These are phyloP conservation scores for Aspidoscelis tigris DNA, from an alignment of 2,113 vertebrate genomes.

Conservation along the genomic window DNA sequence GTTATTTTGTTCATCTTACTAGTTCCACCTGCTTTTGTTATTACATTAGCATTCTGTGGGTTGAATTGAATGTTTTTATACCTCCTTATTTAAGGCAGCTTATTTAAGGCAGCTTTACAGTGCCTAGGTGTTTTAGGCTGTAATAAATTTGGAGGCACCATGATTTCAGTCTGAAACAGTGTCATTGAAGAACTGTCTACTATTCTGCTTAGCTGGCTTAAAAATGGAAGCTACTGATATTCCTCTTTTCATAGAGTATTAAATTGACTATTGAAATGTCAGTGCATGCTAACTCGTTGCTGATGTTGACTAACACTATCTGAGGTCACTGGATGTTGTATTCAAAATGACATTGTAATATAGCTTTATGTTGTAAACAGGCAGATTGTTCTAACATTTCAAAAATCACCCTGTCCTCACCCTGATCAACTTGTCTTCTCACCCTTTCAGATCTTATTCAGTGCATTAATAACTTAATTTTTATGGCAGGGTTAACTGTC, in stretches of 20 bases:
- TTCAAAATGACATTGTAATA: constrained; percentile 4
- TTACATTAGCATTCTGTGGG: neutral
- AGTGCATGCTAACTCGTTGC: neutral
- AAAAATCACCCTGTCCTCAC: neutral
- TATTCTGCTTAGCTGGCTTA: neutral
- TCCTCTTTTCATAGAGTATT: neutral
- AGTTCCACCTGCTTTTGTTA: neutral
- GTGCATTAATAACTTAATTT: neutral
- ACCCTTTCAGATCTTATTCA: neutral
- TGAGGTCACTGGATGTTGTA: neutral
- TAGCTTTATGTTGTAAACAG: neutral
- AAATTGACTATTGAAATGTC: neutral
- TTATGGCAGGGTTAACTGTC: neutral
- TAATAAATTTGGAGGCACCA: neutral
- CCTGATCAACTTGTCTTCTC: neutral
- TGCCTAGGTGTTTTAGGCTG: neutral
- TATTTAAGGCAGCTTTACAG: neutral
- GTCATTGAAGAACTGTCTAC: neutral
- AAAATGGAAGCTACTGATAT: neutral
- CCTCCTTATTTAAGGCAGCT: neutral
- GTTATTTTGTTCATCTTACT: neutral
- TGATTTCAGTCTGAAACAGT: neutral
- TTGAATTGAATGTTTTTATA: neutral
- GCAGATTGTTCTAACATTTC: neutral
- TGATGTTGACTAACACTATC: neutral